Conservation (phyloP, 2,888 invertebrate genomes). For the Oegoconia quadripuncta region DNA sequence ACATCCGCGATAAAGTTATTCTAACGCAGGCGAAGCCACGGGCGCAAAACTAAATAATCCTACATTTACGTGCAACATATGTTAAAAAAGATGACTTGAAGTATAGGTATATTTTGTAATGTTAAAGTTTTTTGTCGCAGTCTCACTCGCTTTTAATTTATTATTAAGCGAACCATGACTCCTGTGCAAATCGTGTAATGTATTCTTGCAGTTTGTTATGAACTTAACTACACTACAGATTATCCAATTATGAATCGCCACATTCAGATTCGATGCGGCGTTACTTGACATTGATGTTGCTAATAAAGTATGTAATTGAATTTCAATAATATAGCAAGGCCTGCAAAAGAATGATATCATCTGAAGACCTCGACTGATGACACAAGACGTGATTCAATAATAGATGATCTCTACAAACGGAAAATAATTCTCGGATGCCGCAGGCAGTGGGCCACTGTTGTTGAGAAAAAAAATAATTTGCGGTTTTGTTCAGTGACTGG, state of each 20-base stretch:
- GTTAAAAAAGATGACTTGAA: too few species aligned
- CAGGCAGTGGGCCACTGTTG: slow-evolving; percentile 22
- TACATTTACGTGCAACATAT: too few species aligned
- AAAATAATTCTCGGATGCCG: slow-evolving; percentile 24
- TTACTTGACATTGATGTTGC: slow-evolving; percentile 1
- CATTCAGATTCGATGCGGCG: neutral
- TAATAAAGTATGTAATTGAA: slow-evolving; percentile 21
- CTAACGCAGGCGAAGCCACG: too few species aligned
- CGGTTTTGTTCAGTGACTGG: slow-evolving; percentile 16
- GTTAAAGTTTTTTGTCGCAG: slow-evolving; percentile 7
- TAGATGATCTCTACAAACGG: slow-evolving; percentile 23
- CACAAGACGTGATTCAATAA: slow-evolving; percentile 58
- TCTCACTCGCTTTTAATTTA: neutral
- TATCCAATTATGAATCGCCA: neutral
- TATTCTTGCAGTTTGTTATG: neutral
- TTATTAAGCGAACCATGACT: slow-evolving; percentile 3
- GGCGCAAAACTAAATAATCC: too few species aligned
- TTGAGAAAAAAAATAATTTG: slow-evolving; percentile 29
- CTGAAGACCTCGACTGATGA: slow-evolving; percentile 55
- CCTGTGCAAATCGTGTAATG: slow-evolving; percentile 10
- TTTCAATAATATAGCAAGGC: slow-evolving; percentile 46
- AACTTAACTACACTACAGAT: neutral
- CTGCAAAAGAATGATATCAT: slow-evolving; percentile 60
- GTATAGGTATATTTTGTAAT: too few species aligned
- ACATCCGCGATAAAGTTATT: too few species aligned